Conservation (phyloP, 2,888 invertebrate genomes). For the Sinopyrophorus schimmeli region DNA sequence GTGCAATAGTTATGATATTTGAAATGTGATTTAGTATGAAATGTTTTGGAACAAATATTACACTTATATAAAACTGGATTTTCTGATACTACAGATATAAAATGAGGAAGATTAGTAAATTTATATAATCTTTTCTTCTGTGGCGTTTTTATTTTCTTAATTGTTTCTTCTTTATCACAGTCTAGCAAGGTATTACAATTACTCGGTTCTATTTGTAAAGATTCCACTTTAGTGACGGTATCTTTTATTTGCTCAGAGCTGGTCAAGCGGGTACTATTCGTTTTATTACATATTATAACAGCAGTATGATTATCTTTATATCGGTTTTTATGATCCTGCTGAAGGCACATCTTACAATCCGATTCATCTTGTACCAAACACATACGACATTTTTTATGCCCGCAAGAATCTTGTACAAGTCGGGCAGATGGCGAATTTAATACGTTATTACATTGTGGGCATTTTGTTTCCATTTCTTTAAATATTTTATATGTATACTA, state of each 20-base stretch:
- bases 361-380: constrained; percentile 70
- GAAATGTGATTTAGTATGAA: constrained; percentile 68
- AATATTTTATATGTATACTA: not conserved
- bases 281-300: constrained; percentile 47
- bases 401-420: constrained; percentile 73
- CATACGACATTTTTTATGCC: constrained; percentile 74
- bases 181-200: too few relatives aligned
- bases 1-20: constrained; percentile 68
- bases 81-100: constrained; percentile 52
- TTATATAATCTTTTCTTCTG: constrained; percentile 36
- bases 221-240: too few relatives aligned
- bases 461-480: constrained; percentile 43
- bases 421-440: constrained; percentile 63
- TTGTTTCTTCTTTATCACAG: too few relatives aligned
- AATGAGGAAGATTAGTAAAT: constrained; percentile 42
- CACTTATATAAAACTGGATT: constrained; percentile 64
- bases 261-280: too few relatives aligned
- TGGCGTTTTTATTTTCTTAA: too few relatives aligned
- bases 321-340: too few relatives aligned
- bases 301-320: constrained; percentile 43
- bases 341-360: constrained; percentile 63
- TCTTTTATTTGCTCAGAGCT: too few relatives aligned
- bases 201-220: too few relatives aligned
- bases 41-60: constrained; percentile 68
- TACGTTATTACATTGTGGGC: constrained; percentile 61